Percentiles rank a stretch among this genome's conserved stretches.
Evolutionary conservation across 37 sponge, comb jelly and placozoan species (phyloP).

Genomic region (Axinella damicornis): DNA sequence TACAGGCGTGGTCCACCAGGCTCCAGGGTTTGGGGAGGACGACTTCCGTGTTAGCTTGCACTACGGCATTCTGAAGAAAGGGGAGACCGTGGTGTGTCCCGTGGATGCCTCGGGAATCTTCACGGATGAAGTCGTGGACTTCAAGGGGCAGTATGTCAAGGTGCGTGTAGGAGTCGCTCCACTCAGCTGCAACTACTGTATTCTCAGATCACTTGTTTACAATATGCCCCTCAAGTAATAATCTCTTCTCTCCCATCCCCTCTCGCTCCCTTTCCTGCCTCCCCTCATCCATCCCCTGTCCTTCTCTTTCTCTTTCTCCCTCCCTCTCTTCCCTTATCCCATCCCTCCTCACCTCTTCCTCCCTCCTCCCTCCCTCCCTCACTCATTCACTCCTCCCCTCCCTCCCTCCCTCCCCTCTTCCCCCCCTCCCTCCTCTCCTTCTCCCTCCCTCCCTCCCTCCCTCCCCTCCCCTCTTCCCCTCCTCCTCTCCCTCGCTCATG

Average conservation of each 20-base stretch:
- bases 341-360: too few relatives aligned
- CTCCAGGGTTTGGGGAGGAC: conserved; percentile 96
- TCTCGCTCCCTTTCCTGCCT: too few relatives aligned
- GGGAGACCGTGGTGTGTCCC: conserved; percentile 89
- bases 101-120: conserved; percentile 91
- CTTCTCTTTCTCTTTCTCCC: not conserved
- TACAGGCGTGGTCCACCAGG: conserved; percentile 98
- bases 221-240: too few relatives aligned
- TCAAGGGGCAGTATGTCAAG: conserved; percentile 94
- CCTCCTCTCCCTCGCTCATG: not conserved
- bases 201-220: too few relatives aligned
- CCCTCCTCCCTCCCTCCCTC: not conserved
- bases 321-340: too few relatives aligned
- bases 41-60: conserved; percentile 86
- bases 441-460: not conserved
- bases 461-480: not conserved
- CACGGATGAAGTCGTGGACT: conserved; percentile 86
- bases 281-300: not conserved
- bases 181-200: too few relatives aligned
- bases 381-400: not conserved
- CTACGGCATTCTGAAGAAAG: conserved; percentile 87
- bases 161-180: conserved; percentile 53
- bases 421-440: not conserved
- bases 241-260: too few relatives aligned
- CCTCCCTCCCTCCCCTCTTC: not conserved